These are phyloP conservation scores for Catocala fraxini DNA, from an alignment of 2,888 invertebrate species.

Conservation along the genomic window DNA sequence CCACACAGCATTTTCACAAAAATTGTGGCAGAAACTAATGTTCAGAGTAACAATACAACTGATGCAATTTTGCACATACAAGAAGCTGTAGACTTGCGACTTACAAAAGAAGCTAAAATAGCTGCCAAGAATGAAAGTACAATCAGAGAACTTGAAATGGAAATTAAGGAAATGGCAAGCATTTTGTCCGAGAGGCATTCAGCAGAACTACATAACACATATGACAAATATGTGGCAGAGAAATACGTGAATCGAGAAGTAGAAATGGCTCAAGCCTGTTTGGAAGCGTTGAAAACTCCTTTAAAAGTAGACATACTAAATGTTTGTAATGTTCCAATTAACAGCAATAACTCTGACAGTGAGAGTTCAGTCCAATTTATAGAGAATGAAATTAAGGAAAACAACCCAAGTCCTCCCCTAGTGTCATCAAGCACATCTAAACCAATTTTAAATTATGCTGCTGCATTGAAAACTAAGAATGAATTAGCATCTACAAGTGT, in stretches of 20 bases:
- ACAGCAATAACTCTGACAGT: slow-evolving; percentile 60
- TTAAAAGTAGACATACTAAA: slow-evolving; percentile 69
- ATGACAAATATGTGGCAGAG: slow-evolving; percentile 67
- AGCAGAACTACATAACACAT: slow-evolving; percentile 66
- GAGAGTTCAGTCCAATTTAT: slow-evolving; percentile 58
- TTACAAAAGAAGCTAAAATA: slow-evolving; percentile 74
- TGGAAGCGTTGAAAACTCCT: slow-evolving; percentile 72
- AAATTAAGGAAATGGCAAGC: slow-evolving; percentile 80
- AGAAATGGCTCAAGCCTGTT: slow-evolving; percentile 79
- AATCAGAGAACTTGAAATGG: slow-evolving; percentile 79
- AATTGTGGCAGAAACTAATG: slow-evolving; percentile 77
- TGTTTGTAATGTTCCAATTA: slow-evolving; percentile 64
- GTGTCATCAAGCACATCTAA: slow-evolving; percentile 58
- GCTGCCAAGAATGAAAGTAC: slow-evolving; percentile 77
- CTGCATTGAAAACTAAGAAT: slow-evolving; percentile 68
- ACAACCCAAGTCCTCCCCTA: slow-evolving; percentile 64
- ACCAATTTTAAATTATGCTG: slow-evolving; percentile 74
- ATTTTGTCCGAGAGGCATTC: slow-evolving; percentile 78
- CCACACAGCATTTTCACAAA: slow-evolving; percentile 77
- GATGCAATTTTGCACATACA: slow-evolving; percentile 81
- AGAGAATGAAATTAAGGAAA: slow-evolving; percentile 60
- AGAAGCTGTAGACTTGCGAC: slow-evolving; percentile 76
- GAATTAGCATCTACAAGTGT: slow-evolving; percentile 74
- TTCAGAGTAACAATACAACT: slow-evolving; percentile 70
- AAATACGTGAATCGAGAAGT: slow-evolving; percentile 68